Percentiles rank a stretch among this genome's conserved stretches.
These are phyloP conservation scores for Noctilio leporinus DNA, from an alignment of 2,113 vertebrate genomes.

Conservation along the genomic window DNA sequence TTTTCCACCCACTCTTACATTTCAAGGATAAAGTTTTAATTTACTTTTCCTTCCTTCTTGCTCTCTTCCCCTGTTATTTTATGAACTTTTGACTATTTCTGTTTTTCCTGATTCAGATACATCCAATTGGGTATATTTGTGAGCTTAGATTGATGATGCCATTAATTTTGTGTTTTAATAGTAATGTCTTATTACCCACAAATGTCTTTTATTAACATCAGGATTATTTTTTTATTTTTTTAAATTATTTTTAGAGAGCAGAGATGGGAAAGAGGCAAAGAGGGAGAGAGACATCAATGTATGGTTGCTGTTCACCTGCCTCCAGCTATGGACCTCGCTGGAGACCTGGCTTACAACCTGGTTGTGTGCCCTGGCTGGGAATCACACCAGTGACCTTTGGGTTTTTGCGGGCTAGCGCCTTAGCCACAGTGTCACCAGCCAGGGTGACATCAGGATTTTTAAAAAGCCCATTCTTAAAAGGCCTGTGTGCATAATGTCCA, in stretches of 20 bases:
- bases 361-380: too few relatives aligned
- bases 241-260: too few relatives aligned
- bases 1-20: neutral
- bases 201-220: neutral
- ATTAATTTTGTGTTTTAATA: slow-evolving; percentile 8
- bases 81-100: neutral
- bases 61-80: neutral
- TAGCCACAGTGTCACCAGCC: too few relatives aligned
- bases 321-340: too few relatives aligned
- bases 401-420: too few relatives aligned
- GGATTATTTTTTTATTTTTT: too few relatives aligned
- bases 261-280: too few relatives aligned
- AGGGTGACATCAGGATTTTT: too few relatives aligned
- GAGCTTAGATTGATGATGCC: neutral
- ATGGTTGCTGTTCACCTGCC: too few relatives aligned
- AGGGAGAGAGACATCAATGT: too few relatives aligned
- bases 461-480: neutral
- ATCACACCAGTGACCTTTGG: too few relatives aligned
- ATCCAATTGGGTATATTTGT: neutral
- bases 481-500: neutral
- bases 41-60: neutral
- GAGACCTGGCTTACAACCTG: too few relatives aligned
- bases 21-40: neutral
- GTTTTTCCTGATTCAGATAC: neutral
- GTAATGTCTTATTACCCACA: neutral